Base-by-base conservation (phyloP, 2,797 vertebrate genomes). In the Buphagus erythrorhynchus region DNA sequence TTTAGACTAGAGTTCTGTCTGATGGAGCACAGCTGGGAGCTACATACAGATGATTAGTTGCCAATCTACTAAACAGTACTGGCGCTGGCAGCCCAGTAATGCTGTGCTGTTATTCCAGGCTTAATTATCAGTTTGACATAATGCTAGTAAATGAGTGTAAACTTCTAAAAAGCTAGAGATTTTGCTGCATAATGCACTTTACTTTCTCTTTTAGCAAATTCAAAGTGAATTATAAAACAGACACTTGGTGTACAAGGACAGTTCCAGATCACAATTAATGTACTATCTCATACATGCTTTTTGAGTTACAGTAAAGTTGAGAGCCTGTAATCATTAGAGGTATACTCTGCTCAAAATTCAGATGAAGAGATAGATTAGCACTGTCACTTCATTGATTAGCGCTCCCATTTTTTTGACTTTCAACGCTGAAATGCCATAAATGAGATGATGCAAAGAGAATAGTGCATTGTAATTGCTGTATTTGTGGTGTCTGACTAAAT, bases 361-460 rank as follows among this genome's bases (percentile, higher is more conserved):
- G 88, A 92, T 74, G 24, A 82, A 67, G 52, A 79, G 67, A 75
- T 35, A 93, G 81, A 96, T 97, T 92, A 96, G 83, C 83, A 52
- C 67, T 96, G 93, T 93, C 91, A 80, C 66, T 93, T 84, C 58
- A 89, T 96, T 95, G 94, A 96, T 96, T 93, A 96, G 72, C 57
- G 2, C 35, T 80, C 90, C 90, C 71, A 68, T 88, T 94, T 85
- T 43, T 86, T 88, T 85, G 79, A 88, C 81, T 96, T 96, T 88
- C 21, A 21, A 58, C 2, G 24, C 77, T 19, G 6, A 96, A 95
- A 93, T 17, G 24, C 61, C 85, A 81, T 95, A 90, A 95, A 92
- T 84, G 48, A 58, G 29, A 29, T 74, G 66, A 75, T 11, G 10
- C 21, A 89, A 26, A 93, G 68, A 90, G 55, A 93, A 52, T 21